Base-by-base conservation (phyloP, 2,797 vertebrate species). In the Mallotus villosus region DNA sequence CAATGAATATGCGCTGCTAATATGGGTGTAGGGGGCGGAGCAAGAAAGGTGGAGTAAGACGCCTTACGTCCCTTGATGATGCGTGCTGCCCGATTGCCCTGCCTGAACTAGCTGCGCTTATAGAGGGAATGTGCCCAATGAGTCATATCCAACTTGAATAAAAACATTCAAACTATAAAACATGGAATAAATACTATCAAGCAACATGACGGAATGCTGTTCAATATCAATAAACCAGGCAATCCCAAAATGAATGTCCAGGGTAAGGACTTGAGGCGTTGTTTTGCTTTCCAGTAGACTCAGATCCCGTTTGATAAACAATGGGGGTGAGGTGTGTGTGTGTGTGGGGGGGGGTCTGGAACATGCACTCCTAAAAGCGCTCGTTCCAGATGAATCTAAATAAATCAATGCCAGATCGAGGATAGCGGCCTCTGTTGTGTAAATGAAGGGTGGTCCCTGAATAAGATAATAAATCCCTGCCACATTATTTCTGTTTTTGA, bases 341-440 rank as follows among this genome's bases (percentile, higher is more conserved):
- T 29, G 27, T 27, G 27, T 4, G 3, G 79, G 75, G 74, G 78
- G 80, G 76, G 53, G 80, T 49, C 76, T 84, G 87, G 5, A 89
- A 89, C 83, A 87, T 79, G 59, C 78, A 82, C 86, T 87, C 78
- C 81, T 69, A 82, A 84, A 81, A 82, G 82, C 67, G 46, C 83
- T 77, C 71, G 73, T 86, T 84, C 74, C 67, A 82, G 85, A 92
- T 92, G 89, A 91, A 92, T 91, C 91, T 89, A 88, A 91, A 85
- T 78, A 86, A 92, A 91, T 91, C 87, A 91, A 90, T 93, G 86
- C 78, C 80, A 87, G 86, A 84, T 84, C 78, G 83, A 84, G 78
- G 81, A 91, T 87, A 74, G 85, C 74, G 77, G 83, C 81, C 86
- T 92, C 86, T 92, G 87, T 92, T 92, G 92, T 92, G 90, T 85